Conservation (phyloP, 2,888 invertebrate species). For the Choreutis nemorana region DNA sequence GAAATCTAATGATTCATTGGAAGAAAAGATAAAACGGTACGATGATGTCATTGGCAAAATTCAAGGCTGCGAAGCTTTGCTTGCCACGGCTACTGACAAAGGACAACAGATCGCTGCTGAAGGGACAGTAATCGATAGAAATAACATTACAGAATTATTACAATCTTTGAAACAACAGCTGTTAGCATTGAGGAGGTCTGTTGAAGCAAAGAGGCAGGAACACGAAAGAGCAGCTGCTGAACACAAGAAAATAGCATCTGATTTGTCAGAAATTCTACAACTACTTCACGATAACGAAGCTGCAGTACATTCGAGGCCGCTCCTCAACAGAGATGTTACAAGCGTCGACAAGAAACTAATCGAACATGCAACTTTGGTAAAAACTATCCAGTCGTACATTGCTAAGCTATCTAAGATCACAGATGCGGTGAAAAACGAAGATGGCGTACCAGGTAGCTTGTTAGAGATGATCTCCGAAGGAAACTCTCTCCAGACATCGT, state of each 20-base stretch:
- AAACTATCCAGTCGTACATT: slow-evolving; percentile 74
- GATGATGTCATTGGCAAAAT: slow-evolving; percentile 87
- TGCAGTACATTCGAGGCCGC: slow-evolving; percentile 81
- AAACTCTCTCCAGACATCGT: slow-evolving; percentile 75
- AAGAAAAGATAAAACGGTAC: slow-evolving; percentile 88
- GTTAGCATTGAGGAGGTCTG: slow-evolving; percentile 77
- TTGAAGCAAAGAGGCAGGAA: slow-evolving; percentile 86
- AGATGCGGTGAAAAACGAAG: slow-evolving; percentile 75
- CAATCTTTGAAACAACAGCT: slow-evolving; percentile 88
- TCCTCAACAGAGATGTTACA: slow-evolving; percentile 78
- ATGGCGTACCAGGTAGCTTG: slow-evolving; percentile 80
- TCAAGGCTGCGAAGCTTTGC: slow-evolving; percentile 87
- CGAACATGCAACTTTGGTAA: slow-evolving; percentile 74
- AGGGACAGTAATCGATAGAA: slow-evolving; percentile 86
- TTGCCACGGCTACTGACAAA: slow-evolving; percentile 89
- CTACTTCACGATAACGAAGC: slow-evolving; percentile 86
- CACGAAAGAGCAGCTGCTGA: slow-evolving; percentile 89
- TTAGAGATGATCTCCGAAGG: slow-evolving; percentile 88
- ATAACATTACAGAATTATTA: slow-evolving; percentile 86
- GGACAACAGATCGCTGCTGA: slow-evolving; percentile 93
- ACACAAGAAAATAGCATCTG: slow-evolving; percentile 83
- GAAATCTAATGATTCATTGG: slow-evolving; percentile 79
- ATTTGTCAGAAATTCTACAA: slow-evolving; percentile 83
- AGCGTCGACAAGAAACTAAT: slow-evolving; percentile 84
- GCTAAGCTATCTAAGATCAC: slow-evolving; percentile 75